phyloP scores from a whole-genome alignment of 2,888 invertebrate species.

The Lissonota sp. region DNA sequence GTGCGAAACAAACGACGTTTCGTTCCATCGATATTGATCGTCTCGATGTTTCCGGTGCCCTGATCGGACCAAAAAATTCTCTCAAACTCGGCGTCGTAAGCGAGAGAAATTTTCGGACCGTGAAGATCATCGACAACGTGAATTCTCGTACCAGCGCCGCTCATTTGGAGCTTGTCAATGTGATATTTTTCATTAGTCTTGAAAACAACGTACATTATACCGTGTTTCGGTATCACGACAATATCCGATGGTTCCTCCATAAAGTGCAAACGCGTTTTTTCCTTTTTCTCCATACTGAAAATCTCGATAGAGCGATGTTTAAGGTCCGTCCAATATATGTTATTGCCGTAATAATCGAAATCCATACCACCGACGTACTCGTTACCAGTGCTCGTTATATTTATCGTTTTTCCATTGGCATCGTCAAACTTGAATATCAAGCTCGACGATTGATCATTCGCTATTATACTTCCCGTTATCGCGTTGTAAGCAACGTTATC shows the following conservation, averaged over 20 bases:
- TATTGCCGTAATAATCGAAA: slow-evolving; percentile 89
- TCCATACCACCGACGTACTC: slow-evolving; percentile 86
- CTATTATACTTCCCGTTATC: slow-evolving; percentile 82
- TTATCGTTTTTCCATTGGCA: slow-evolving; percentile 59
- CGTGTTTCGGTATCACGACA: slow-evolving; percentile 87
- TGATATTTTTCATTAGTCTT: slow-evolving; percentile 79
- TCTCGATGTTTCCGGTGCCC: slow-evolving; percentile 88
- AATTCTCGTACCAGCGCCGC: slow-evolving; percentile 85
- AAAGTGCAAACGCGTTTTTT: slow-evolving; percentile 87
- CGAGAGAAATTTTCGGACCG: slow-evolving; percentile 85
- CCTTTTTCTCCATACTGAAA: slow-evolving; percentile 86
- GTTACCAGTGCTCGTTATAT: slow-evolving; percentile 83
- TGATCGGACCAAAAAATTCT: slow-evolving; percentile 89
- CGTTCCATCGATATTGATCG: slow-evolving; percentile 87
- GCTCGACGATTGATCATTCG: slow-evolving; percentile 70
- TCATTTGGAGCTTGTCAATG: slow-evolving; percentile 89
- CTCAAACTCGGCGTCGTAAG: slow-evolving; percentile 86
- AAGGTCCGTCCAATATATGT: slow-evolving; percentile 90
- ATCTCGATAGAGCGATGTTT: slow-evolving; percentile 88
- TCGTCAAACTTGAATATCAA: slow-evolving; percentile 71
- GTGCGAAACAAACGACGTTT: slow-evolving; percentile 82
- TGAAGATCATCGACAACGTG: slow-evolving; percentile 82
- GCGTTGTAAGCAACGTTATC: slow-evolving; percentile 89
- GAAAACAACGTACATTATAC: slow-evolving; percentile 78
- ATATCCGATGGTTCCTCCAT: slow-evolving; percentile 88